Evolutionary conservation across 2,888 invertebrate species (phyloP), one percentile per base, ranked within the genome.

Genomic region (Hesperia comma): DNA sequence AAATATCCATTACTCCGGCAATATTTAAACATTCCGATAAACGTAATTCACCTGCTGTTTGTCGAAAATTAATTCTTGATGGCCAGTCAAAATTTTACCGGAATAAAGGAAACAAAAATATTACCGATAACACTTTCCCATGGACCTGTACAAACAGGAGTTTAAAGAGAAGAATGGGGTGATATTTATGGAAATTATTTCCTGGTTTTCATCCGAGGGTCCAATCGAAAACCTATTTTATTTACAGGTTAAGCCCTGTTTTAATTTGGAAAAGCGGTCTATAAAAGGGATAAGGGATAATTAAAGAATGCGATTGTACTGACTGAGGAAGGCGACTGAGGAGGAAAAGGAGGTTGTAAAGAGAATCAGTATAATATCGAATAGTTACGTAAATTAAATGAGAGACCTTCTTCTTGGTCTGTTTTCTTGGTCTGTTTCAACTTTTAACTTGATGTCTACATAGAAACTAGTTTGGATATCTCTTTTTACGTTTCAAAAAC

Each of bases 1-100:
- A 63, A 63, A 63, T 56, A 56, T 37, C 56, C 46, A 55, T 54
- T 33, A 12, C 12, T 10, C 49, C 49, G 46, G 7, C 33, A 21
- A 46, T 56, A 12, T 21, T 19, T n/a, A 63, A 46, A 63, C 2
- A 8, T 55, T 62, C 41, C 62, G 55, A 62, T 55, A 43, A 56
- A 56, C 37, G 55, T 49, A 21, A 63, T 56, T 37, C 33, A 55
- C 21, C 63, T 46, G 56, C 32, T 56, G 55, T 63, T 46, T 63
- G 56, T 14, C 7, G 62, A 43, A 56, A 63, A 63, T 63, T 63
- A 63, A 63, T 63, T 63, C 37, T 46, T 56, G 55, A 63, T 49
- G 33, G 63, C n/a, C 55, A 46, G 12, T 37, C 55, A 56, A 63
- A 63, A 63, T 63, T 56, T 63, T 46, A 19, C 55, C 56, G n/a